Conservation (phyloP, 2,888 invertebrate species). For the Linnaemya vulpina region DNA sequence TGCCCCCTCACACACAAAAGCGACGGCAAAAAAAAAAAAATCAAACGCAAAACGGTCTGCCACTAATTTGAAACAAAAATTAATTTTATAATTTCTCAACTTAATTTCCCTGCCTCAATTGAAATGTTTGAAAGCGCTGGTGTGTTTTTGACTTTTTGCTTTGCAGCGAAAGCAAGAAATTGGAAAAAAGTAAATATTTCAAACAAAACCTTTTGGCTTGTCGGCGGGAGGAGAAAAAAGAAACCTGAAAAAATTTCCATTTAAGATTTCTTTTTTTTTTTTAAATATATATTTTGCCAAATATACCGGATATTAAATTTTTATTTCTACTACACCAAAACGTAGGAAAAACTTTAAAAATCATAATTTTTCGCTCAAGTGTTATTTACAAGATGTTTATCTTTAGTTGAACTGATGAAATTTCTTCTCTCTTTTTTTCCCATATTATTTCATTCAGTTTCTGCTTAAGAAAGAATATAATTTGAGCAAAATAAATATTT, state of each 20-base stretch:
- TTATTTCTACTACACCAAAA: constrained; percentile 34
- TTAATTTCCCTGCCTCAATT: constrained; percentile 51
- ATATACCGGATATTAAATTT: constrained; percentile 69
- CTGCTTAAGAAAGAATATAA: constrained; percentile 10
- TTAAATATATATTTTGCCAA: neutral
- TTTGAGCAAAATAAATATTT: constrained; percentile 55
- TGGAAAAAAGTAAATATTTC: neutral
- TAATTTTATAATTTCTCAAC: constrained; percentile 41
- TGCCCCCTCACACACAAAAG: neutral
- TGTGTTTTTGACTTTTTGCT: constrained; percentile 62
- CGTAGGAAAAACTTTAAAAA: constrained; percentile 24
- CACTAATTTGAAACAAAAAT: constrained; percentile 31
- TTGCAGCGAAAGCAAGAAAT: neutral
- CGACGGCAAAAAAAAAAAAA: neutral
- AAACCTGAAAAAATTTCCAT: neutral
- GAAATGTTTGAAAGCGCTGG: constrained; percentile 28
- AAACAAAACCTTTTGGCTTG: neutral
- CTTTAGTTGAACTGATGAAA: constrained; percentile 23
- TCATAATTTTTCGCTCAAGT: constrained; percentile 27
- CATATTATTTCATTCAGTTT: constrained; percentile 25
- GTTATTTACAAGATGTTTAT: constrained; percentile 48
- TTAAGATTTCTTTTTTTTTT: constrained; percentile 4
- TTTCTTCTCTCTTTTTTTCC: too few relatives aligned
- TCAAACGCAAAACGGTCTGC: neutral
- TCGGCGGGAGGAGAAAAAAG: neutral